Base-by-base conservation (phyloP, 30 jellyfish, hydroid and myxozoan species). In the Turritopsis dohrnii region DNA sequence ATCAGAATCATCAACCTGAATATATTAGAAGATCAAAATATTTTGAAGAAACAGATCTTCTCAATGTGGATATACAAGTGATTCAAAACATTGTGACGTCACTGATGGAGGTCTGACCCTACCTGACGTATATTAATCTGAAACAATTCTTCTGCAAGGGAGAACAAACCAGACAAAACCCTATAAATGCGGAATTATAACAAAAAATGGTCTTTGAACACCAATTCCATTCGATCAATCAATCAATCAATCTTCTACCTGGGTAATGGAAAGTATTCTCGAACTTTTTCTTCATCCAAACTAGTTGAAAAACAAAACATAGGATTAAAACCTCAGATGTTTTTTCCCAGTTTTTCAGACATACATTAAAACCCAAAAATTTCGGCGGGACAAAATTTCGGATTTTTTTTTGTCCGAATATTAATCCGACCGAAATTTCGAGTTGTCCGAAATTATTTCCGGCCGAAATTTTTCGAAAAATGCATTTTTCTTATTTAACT, bases 191-290 rank as follows among this genome's bases (percentile, higher is more conserved):
- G 9, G 21, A 28, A 81, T 20, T 25, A 16, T 8, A 20, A 4
- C 84, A 82, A 65, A 65, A 24, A 5, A 20, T 23, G 87, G 5
- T 13, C n/a, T n/a, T n/a, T n/a, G n/a, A n/a, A 41, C 60, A 3
- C 5, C 60, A 41, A 41, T 13, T 3, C 13, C 5, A 41, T 41
- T 41, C 60, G 60, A 5, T 41, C 9, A 41, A 13, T 41, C 9
- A 41, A 3, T 41, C 13, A 0, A 0, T 16, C 83, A 17, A 27
- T 1, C 28, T 21, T n/a, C 53, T 84, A 85, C 96, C 91, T 89
- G 81, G 94, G 96, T 53, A 89, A 71, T 13, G 96, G 96, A 41
- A 89, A 89, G 72, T 89, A 89, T 0, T 72, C 84, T 27, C 96
- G 65, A 1, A 89, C 52, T 71, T 85, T 90, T 80, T 89, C 96